Base-by-base conservation (phyloP, 2,797 vertebrate species). In the Hydrophis major region DNA sequence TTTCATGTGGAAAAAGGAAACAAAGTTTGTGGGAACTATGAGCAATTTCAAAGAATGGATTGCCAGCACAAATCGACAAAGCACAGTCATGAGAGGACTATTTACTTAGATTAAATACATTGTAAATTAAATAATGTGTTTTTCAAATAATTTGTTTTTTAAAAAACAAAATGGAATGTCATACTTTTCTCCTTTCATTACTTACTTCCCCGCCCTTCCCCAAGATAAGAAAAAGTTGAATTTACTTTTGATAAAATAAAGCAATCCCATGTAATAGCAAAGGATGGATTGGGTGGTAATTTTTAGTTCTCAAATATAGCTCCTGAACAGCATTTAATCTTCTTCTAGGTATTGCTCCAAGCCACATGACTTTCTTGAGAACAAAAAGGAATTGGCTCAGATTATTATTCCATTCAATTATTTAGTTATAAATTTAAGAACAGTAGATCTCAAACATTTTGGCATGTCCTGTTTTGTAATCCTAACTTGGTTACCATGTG, bases 111-210 rank as follows among this genome's bases (percentile, higher is more conserved):
- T 96, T 98, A 97, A 98, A 98, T 98, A 98, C 97, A 98, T 98
- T 97, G 98, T 98, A 97, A 97, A 96, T 97, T 97, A 97, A 98
- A 98, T 98, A 98, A 97, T 98, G 97, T 98, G 97, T 98, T 98
- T 97, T 97, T 96, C 94, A 42, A 96, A 98, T 98, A 98, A 97
- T 98, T 97, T 98, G 97, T 98, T 98, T 97, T 97, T 96, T 94
- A 42, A 98, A 47, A 50, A 97, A 98, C 97, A 97, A 97, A 98
- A 98, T 98, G 97, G 96, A 97, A 97, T 97, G 97, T 98, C 97
- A 98, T 97, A 98, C 97, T 97, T 97, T 94, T 96, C 95, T 92
- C 32, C 22, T 87, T n/a, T 32, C 74, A 60, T 47, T 56, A 18
- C 18, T 50, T 87, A 37, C 50, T 55, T 42, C 11, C 86, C n/a